These are phyloP conservation scores for Drosophila hamatofila DNA, from an alignment of 2,888 invertebrate genomes.

Conservation along the genomic window DNA sequence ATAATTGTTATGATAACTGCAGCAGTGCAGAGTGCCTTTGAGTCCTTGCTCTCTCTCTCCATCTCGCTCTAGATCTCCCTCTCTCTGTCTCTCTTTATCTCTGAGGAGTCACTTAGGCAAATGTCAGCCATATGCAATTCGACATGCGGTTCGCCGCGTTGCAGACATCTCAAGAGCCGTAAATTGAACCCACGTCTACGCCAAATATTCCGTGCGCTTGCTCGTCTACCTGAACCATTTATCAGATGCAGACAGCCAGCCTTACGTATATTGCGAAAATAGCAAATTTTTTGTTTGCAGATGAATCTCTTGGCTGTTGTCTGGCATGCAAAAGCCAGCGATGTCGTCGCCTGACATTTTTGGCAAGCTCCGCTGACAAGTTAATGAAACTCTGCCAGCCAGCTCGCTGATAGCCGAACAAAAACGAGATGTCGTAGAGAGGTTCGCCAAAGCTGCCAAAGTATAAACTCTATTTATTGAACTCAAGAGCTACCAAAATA, in stretches of 20 bases:
- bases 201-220: conserved; percentile 10
- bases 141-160: conserved; percentile 39
- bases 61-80: conserved; percentile 6
- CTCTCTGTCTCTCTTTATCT: not conserved
- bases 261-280: conserved; percentile 26
- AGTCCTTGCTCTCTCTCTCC: conserved; percentile 27
- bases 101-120: conserved; percentile 67
- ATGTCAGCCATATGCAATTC: conserved; percentile 58
- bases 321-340: conserved; percentile 28
- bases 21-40: conserved; percentile 32
- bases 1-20: conserved; percentile 79
- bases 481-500: conserved; percentile 9
- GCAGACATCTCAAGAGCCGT: conserved; percentile 68
- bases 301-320: conserved; percentile 49
- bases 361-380: conserved; percentile 63
- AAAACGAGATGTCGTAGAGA: conserved; percentile 19
- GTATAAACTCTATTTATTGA: conserved; percentile 19
- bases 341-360: conserved; percentile 58
- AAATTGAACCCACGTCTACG: conserved; percentile 60
- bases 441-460: conserved; percentile 24
- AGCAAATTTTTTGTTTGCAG: conserved; percentile 52
- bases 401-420: conserved; percentile 15
- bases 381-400: conserved; percentile 71
- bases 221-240: conserved; percentile 56
- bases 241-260: conserved; percentile 72